These are phyloP conservation scores for Neelides sp. DNA, from an alignment of 1,140 invertebrate species.

Conservation along the genomic window DNA sequence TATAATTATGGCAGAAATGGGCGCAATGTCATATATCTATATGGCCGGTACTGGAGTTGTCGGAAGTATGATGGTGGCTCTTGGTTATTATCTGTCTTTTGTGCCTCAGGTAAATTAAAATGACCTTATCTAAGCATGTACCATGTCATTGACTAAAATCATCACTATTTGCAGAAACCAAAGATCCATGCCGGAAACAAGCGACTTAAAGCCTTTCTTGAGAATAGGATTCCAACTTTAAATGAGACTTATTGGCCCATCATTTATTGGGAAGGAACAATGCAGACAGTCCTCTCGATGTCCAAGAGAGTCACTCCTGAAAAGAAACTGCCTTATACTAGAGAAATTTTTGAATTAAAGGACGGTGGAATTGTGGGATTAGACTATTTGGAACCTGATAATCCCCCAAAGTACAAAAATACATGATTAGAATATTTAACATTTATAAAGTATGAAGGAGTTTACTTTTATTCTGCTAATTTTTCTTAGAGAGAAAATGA, in stretches of 20 bases:
- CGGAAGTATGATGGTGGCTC: too few species aligned
- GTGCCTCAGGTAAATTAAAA: too few species aligned
- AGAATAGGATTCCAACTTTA: slow-evolving; percentile 47
- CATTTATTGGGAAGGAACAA: slow-evolving; percentile 70
- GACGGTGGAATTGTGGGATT: slow-evolving; percentile 73
- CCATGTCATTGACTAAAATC: slow-evolving; percentile 34
- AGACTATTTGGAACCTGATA: background rate
- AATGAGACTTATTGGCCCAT: slow-evolving; percentile 67
- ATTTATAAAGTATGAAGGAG: background rate
- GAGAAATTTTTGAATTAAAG: slow-evolving; percentile 57
- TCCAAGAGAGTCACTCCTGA: slow-evolving; percentile 41
- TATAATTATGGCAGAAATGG: too few species aligned
- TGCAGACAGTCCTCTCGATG: slow-evolving; percentile 64
- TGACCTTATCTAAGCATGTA: background rate
- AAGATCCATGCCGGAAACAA: slow-evolving; percentile 16
- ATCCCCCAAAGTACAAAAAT: background rate
- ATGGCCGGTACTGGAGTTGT: too few species aligned
- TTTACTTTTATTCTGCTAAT: too few species aligned
- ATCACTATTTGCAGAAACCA: too few species aligned
- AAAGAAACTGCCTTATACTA: slow-evolving; percentile 33
- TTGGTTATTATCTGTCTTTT: too few species aligned
- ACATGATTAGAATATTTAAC: background rate
- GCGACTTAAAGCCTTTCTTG: slow-evolving; percentile 13
- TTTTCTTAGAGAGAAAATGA: slow-evolving; percentile 36
- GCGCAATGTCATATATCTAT: too few species aligned